These are phyloP conservation scores for Brachyrhaphis roseni DNA, from an alignment of 2,797 vertebrate genomes.

Conservation along the genomic window DNA sequence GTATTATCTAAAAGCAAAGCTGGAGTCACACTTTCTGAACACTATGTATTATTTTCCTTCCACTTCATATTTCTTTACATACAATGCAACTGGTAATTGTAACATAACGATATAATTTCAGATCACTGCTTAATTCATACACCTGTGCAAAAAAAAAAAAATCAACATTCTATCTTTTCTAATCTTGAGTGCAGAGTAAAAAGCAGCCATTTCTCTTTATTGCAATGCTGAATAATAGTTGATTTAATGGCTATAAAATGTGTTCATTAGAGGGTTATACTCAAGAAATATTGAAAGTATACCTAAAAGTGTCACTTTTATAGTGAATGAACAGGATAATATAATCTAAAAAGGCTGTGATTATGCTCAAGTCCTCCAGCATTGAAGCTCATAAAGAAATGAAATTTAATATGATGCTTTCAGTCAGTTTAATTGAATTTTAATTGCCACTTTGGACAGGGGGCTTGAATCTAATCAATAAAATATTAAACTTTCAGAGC, in stretches of 20 bases:
- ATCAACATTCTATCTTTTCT: conserved; percentile 78
- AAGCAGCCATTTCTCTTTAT: conserved; percentile 92
- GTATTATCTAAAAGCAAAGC: neutral
- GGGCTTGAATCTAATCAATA: conserved; percentile 99
- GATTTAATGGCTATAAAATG: conserved; percentile 99
- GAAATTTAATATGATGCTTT: conserved; percentile 99
- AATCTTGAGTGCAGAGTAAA: conserved; percentile 90
- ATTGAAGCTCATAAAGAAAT: conserved; percentile 99
- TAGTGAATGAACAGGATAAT: conserved; percentile 98
- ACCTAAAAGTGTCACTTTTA: conserved; percentile 99
- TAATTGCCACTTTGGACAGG: conserved; percentile 99
- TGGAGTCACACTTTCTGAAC: neutral
- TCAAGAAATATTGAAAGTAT: conserved; percentile 99
- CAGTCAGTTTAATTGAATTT: conserved; percentile 99
- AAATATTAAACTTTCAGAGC: conserved; percentile 99
- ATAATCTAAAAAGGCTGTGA: conserved; percentile 99
- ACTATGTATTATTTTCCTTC: neutral
- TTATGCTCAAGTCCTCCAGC: conserved; percentile 99
- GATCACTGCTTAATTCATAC: conserved; percentile 42
- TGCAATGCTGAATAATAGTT: conserved; percentile 98
- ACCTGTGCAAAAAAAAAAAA: conserved; percentile 30
- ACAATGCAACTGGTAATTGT: neutral
- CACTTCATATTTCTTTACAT: neutral
- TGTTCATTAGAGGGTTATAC: conserved; percentile 99
- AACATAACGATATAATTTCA: neutral